phyloP scores from a whole-genome alignment of 2,888 invertebrate species.

The Proisotoma minuta region DNA sequence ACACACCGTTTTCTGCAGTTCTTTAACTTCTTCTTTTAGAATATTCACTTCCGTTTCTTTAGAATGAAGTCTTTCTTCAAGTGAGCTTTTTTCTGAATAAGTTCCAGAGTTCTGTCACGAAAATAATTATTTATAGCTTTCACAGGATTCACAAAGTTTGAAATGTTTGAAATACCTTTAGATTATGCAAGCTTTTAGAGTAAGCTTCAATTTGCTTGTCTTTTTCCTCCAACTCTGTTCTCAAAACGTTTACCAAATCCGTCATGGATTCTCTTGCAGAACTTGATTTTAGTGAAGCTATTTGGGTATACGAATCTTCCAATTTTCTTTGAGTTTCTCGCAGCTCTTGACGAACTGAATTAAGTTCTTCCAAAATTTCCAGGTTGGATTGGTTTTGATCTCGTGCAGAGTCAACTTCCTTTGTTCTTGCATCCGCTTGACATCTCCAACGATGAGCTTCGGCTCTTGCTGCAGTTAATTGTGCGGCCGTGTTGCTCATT shows the following conservation, averaged over 20 bases:
- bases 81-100: constrained; percentile 8
- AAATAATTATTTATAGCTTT: background rate
- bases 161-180: constrained; percentile 50
- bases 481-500: constrained; percentile 55
- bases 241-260: constrained; percentile 31
- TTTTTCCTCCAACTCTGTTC: constrained; percentile 37
- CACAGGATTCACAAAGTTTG: constrained; percentile 12
- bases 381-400: constrained; percentile 50
- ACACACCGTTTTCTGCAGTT: constrained; percentile 37
- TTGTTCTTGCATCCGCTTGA: constrained; percentile 63
- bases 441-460: constrained; percentile 63
- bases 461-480: constrained; percentile 55
- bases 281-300: constrained; percentile 33
- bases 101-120: constrained; percentile 8
- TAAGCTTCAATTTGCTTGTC: constrained; percentile 48
- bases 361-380: constrained; percentile 38
- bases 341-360: constrained; percentile 32
- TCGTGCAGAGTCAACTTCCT: constrained; percentile 61
- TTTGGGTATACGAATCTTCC: constrained; percentile 53
- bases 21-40: constrained; percentile 31
- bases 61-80: constrained; percentile 22
- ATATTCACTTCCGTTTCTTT: constrained; percentile 39
- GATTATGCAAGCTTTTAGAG: constrained; percentile 53
- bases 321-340: constrained; percentile 61
- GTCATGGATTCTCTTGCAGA: constrained; percentile 20